phyloP scores from a whole-genome alignment of 2,113 vertebrate genomes.

The Lepus timidus region DNA sequence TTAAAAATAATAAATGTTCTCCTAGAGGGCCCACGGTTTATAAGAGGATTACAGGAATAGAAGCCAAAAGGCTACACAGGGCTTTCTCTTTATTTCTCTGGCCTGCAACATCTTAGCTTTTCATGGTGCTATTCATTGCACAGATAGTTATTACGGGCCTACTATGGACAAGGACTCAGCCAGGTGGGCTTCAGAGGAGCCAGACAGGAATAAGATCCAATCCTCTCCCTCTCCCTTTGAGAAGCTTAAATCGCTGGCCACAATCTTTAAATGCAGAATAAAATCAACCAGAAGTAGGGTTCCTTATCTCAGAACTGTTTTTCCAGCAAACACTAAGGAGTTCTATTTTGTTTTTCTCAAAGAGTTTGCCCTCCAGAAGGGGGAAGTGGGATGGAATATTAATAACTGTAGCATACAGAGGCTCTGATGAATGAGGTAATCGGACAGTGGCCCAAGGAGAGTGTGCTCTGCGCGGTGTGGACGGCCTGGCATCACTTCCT shows the following conservation, averaged over 20 bases:
- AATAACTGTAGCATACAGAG: background rate
- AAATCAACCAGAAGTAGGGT: background rate
- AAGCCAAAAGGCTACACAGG: slow-evolving; percentile 11
- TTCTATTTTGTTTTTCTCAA: background rate
- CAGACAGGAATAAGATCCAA: background rate
- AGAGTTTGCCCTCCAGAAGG: background rate
- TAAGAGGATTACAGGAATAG: slow-evolving; percentile 56
- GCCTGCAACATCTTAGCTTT: background rate
- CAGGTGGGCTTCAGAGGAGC: background rate
- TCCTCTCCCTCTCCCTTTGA: background rate
- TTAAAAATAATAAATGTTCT: slow-evolving; percentile 83
- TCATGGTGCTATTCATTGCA: background rate
- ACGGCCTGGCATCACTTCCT: background rate
- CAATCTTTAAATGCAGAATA: background rate
- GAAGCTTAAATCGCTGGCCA: background rate
- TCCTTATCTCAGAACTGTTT: background rate
- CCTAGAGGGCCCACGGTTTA: slow-evolving; percentile 67
- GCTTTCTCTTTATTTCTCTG: slow-evolving; percentile 74
- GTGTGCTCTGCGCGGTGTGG: background rate
- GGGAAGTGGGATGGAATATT: background rate
- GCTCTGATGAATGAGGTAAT: background rate
- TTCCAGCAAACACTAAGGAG: background rate
- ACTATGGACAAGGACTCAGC: background rate
- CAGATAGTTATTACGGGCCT: slow-evolving; percentile 2
- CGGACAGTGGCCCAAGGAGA: background rate